A percentile compares a stretch with the other conserved stretches of the same genome.
Evolutionary conservation across 2,888 invertebrate species (phyloP).

Genomic region (Ennomos erosarius): DNA sequence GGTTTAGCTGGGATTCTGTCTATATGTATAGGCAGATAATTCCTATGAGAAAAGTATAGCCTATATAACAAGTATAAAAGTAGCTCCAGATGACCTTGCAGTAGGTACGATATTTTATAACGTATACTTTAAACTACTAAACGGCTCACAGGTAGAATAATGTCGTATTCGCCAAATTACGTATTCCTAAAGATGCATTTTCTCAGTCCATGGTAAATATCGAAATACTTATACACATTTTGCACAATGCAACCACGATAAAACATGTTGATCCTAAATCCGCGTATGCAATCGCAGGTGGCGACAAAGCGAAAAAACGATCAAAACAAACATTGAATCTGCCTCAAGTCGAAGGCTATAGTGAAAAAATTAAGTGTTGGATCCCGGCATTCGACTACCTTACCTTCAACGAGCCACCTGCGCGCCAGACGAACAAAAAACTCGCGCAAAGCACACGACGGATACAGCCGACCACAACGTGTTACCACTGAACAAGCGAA

Average conservation of each 20-base stretch:
- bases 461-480: constrained; percentile 37
- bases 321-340: constrained; percentile 65
- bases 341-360: constrained; percentile 59
- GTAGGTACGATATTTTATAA: too few species aligned
- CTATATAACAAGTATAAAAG: too few species aligned
- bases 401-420: constrained; percentile 64
- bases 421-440: constrained; percentile 76
- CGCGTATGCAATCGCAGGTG: constrained; percentile 35
- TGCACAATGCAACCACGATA: background rate
- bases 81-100: too few species aligned
- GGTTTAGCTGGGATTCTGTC: background rate
- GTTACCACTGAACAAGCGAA: constrained; percentile 24
- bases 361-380: constrained; percentile 59
- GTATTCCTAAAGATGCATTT: too few species aligned
- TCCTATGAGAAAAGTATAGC: too few species aligned
- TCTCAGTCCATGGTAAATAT: too few species aligned
- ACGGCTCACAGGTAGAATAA: too few species aligned
- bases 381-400: constrained; percentile 52
- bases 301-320: constrained; percentile 60
- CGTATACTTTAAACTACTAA: too few species aligned
- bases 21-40: background rate
- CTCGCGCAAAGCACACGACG: constrained; percentile 57
- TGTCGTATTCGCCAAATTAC: too few species aligned
- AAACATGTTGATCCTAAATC: constrained; percentile 21
- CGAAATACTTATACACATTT: too few species aligned